These are phyloP conservation scores for Lepidiolamprologus cunningtoni DNA, from an alignment of 2,113 vertebrate species.

Conservation along the genomic window DNA sequence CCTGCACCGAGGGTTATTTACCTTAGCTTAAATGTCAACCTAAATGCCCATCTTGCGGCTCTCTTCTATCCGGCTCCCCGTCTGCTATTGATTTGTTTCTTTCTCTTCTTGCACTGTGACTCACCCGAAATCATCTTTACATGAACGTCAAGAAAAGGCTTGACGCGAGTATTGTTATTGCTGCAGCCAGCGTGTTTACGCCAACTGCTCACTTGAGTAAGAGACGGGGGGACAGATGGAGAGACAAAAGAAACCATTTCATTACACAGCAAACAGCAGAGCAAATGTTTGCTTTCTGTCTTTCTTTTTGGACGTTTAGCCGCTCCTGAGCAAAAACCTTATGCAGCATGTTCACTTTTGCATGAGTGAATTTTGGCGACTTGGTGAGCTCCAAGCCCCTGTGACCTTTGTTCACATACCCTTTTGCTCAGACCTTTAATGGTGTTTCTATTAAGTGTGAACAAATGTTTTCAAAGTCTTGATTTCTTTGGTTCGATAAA, in stretches of 20 bases:
- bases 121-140: slow-evolving; percentile 21
- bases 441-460: neutral
- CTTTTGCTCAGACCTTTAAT: neutral
- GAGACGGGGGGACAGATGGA: neutral
- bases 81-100: slow-evolving; percentile 47
- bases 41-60: slow-evolving; percentile 22
- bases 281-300: neutral
- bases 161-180: slow-evolving; percentile 21
- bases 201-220: slow-evolving; percentile 26
- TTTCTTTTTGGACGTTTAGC: neutral
- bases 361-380: neutral
- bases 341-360: neutral
- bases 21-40: slow-evolving; percentile 40
- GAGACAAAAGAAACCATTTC: neutral
- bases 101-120: slow-evolving; percentile 15
- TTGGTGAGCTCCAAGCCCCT: neutral
- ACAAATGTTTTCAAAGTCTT: neutral
- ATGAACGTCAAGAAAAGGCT: slow-evolving; percentile 14
- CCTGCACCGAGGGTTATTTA: slow-evolving; percentile 24
- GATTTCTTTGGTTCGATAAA: neutral
- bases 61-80: neutral
- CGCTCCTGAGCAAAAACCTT: fast-evolving
- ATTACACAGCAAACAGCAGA: neutral
- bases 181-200: slow-evolving; percentile 3
- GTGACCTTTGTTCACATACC: neutral